Conservation (phyloP, 2,797 vertebrate species). For the Prionace glauca region DNA sequence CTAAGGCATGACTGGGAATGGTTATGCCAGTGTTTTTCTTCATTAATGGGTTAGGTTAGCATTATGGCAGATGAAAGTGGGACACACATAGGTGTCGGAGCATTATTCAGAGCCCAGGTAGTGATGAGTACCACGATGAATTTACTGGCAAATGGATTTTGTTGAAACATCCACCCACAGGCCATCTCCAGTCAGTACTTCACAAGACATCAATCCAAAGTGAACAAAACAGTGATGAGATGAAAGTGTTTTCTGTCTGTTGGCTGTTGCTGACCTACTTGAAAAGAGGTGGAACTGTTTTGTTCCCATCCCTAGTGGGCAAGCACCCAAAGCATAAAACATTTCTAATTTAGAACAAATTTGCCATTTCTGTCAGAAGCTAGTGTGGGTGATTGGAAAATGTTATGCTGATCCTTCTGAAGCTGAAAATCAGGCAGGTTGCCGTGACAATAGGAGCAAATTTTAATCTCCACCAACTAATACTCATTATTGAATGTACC, state of each 20-base stretch:
- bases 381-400: background rate
- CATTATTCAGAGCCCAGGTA: background rate
- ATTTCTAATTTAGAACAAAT: background rate
- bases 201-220: background rate
- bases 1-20: background rate
- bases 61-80: background rate
- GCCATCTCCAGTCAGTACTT: background rate
- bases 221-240: background rate
- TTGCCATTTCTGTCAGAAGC: background rate
- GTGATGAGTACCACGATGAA: background rate
- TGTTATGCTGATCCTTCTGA: background rate
- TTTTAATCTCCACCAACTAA: background rate
- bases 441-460: background rate
- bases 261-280: background rate
- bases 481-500: background rate
- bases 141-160: background rate
- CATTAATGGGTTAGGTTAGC: background rate
- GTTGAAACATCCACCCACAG: background rate
- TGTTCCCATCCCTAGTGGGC: background rate
- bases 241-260: background rate
- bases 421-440: background rate
- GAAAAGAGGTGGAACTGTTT: background rate
- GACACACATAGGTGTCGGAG: background rate
- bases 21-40: background rate
- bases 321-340: background rate